Evolutionary conservation across 1,140 invertebrate genomes (phyloP).

Genomic region (Babylonia areolata): DNA sequence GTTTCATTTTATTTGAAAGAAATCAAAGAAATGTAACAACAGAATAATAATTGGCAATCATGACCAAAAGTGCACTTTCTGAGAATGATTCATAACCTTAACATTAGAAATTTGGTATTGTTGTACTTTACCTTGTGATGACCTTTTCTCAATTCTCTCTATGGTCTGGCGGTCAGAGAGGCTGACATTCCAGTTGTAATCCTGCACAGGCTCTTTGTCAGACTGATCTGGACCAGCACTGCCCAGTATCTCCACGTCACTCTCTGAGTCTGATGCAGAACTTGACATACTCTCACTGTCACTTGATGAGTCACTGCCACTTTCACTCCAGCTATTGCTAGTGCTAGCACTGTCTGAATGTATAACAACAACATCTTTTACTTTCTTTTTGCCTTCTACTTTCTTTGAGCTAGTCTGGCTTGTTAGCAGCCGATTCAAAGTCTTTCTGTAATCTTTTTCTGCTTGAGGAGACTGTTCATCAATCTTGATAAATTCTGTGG

Average conservation of each 20-base stretch:
- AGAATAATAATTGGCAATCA: too few species aligned
- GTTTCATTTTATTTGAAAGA: too few species aligned
- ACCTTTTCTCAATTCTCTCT: neutral
- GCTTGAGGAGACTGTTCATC: neutral
- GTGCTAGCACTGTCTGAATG: neutral
- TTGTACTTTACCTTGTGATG: too few species aligned
- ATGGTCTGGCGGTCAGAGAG: neutral
- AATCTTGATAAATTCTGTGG: neutral
- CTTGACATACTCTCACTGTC: neutral
- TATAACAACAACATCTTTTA: neutral
- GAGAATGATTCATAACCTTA: too few species aligned
- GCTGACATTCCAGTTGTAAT: constrained; percentile 26
- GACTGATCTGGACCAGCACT: neutral
- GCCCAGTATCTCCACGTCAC: neutral
- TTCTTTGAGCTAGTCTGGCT: neutral
- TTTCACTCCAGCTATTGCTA: neutral
- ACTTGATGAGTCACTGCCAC: neutral
- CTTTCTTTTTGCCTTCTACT: neutral
- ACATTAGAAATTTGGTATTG: too few species aligned
- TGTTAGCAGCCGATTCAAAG: neutral
- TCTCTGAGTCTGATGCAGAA: neutral
- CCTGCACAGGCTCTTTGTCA: neutral
- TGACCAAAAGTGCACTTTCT: too few species aligned
- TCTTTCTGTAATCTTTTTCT: neutral
- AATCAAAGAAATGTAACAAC: too few species aligned